Conservation (phyloP, 2,888 invertebrate species). For the Heterodera filipjevi region DNA sequence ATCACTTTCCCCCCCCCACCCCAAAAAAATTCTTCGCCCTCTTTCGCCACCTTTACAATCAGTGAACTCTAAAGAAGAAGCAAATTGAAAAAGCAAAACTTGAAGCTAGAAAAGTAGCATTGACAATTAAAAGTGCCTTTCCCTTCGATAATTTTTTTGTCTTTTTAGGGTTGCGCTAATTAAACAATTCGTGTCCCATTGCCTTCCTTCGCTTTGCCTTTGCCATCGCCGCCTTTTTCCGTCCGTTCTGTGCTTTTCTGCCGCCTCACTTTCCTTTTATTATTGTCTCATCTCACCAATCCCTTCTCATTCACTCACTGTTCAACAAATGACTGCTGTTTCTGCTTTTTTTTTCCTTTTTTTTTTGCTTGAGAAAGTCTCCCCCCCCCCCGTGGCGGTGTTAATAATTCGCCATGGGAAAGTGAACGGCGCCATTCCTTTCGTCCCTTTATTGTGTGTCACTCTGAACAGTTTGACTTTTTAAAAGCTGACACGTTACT, state of each 20-base stretch:
- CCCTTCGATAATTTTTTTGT: background rate
- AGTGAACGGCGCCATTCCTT: background rate
- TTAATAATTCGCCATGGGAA: slow-evolving; percentile 18
- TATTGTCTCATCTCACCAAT: slow-evolving; percentile 5
- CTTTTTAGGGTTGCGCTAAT: background rate
- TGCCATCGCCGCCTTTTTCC: background rate
- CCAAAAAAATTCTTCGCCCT: background rate
- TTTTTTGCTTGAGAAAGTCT: background rate
- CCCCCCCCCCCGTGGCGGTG: background rate
- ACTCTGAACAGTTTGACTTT: background rate
- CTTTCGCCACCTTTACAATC: background rate
- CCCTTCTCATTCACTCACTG: too few relatives aligned
- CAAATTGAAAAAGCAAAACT: background rate
- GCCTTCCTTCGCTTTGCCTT: background rate
- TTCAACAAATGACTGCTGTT: background rate
- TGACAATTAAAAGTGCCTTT: background rate
- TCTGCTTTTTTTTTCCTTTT: background rate
- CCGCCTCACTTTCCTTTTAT: background rate
- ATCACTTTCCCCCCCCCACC: background rate
- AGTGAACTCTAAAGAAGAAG: background rate
- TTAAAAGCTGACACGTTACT: background rate
- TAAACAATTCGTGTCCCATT: background rate
- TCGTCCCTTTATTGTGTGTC: too few relatives aligned
- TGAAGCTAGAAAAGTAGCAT: background rate
- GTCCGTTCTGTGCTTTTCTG: too few relatives aligned